Conservation (phyloP, 1,140 invertebrate species). For the Aphis gossypii region DNA sequence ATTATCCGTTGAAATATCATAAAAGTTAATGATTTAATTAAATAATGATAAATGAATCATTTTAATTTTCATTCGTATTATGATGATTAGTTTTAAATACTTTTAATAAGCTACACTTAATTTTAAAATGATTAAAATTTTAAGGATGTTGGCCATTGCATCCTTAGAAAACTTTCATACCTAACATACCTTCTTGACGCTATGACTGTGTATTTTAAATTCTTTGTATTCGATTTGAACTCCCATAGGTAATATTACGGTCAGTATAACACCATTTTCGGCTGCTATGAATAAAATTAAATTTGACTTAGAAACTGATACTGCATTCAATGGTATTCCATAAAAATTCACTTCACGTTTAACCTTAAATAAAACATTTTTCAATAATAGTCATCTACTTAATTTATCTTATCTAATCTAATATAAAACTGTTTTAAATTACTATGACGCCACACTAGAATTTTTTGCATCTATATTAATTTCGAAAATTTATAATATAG, state of each 20-base stretch:
- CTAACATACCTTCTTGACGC: conserved; percentile 63
- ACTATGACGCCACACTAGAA: not conserved
- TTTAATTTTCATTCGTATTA: no score
- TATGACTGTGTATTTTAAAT: conserved; percentile 74
- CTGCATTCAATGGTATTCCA: conserved; percentile 66
- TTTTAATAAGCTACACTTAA: no score
- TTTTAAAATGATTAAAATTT: not conserved
- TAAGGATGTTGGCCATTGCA: not conserved
- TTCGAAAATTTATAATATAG: not conserved
- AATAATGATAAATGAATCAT: not conserved
- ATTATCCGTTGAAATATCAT: not conserved
- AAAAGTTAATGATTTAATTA: not conserved
- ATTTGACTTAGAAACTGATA: conserved; percentile 76
- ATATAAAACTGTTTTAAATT: not conserved
- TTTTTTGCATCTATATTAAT: not conserved
- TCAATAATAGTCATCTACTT: not conserved
- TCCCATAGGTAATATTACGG: conserved; percentile 80
- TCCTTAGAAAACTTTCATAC: not conserved
- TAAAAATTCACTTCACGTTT: conserved; percentile 65
- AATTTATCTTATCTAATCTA: not conserved
- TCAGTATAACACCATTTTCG: conserved; percentile 76
- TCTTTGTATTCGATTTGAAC: conserved; percentile 75
- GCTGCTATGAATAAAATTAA: conserved; percentile 79
- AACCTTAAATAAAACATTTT: conserved; percentile 58
- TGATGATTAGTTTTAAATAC: no score